Percentiles rank a stretch among this genome's conserved stretches.
Conservation (phyloP, 2,113 vertebrate species). For the Chaetodon trifascialis region DNA sequence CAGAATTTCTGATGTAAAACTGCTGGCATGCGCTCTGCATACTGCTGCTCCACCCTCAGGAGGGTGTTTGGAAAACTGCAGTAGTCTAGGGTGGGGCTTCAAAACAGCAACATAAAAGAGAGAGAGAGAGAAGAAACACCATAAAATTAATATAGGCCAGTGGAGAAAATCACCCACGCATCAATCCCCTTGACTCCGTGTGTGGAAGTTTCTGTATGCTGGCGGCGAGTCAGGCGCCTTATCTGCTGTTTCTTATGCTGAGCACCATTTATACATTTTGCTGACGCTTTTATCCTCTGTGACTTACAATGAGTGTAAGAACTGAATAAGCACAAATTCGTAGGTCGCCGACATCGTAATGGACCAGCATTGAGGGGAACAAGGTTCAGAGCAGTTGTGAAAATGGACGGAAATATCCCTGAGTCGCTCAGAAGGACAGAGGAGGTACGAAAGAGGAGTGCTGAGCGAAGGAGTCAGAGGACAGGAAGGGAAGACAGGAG, state of each 20-base stretch:
- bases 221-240: constrained; percentile 10
- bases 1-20: neutral
- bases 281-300: constrained; percentile 21
- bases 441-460: neutral
- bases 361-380: neutral
- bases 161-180: constrained; percentile 38
- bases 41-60: constrained; percentile 37
- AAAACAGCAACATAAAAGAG: constrained; percentile 6
- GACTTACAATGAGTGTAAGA: constrained; percentile 20
- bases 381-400: constrained; percentile 7
- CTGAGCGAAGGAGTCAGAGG: constrained; percentile 22
- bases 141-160: constrained; percentile 3
- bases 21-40: neutral
- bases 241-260: constrained; percentile 21
- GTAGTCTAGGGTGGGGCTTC: constrained; percentile 52
- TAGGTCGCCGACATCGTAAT: constrained; percentile 1
- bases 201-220: constrained; percentile 17
- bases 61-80: constrained; percentile 55
- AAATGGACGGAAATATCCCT: constrained; percentile 5
- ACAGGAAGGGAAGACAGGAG: neutral
- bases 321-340: constrained; percentile 36
- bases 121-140: neutral
- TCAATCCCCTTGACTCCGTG: constrained; percentile 14
- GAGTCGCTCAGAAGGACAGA: neutral
- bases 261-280: constrained; percentile 46